Evolutionary conservation across 92 coral and sea anemone species (phyloP), one percentile per base, ranked within the genome.

Genomic region (Metridium senile): DNA sequence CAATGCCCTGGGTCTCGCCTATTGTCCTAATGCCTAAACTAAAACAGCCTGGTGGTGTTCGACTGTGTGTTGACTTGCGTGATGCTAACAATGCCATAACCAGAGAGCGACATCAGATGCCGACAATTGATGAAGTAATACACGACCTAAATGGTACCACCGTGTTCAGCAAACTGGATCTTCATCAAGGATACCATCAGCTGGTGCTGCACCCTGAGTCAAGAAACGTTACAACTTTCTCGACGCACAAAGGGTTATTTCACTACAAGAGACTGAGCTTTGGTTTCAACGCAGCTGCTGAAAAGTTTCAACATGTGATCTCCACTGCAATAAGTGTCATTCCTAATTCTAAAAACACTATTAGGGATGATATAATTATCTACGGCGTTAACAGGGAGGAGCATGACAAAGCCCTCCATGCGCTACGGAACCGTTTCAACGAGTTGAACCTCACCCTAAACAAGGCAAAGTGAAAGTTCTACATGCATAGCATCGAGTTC

Each of bases 1-100:
- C 91, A 26, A 82, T 82, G 6, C 91, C 82, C 16, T 77, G 82
- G 86, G 87, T 82, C 49, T 81, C 91, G 23, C 91, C 86, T 67
- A 79, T 88, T 56, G 89, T 83, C 45, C 58, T 88, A 62, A 84
- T 88, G 31, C 93, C 89, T n/a, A 68, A 82, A 71, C 81, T 77
- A 21, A 88, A 84, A 66, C 68, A 76, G 57, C 81, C 84, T 26
- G 80, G 88, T 72, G 73, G 81, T 35, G 81, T 84, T 71, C 57
- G 89, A 64, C 77, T 82, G 33, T 88, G 82, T 63, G 74, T 69
- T 34, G 74, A 69, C 49, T 28, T 65, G 81, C 51, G 82, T 8
- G 82, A 83, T 70, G 84, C 85, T 22, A 84, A 84, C 66, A 29
- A 74, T 26, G 74, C 89, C 68, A 88, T 80, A 13, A 32, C 71